Base-by-base conservation (phyloP, 2,888 invertebrate genomes). In the Falcaria lacertinaria region DNA sequence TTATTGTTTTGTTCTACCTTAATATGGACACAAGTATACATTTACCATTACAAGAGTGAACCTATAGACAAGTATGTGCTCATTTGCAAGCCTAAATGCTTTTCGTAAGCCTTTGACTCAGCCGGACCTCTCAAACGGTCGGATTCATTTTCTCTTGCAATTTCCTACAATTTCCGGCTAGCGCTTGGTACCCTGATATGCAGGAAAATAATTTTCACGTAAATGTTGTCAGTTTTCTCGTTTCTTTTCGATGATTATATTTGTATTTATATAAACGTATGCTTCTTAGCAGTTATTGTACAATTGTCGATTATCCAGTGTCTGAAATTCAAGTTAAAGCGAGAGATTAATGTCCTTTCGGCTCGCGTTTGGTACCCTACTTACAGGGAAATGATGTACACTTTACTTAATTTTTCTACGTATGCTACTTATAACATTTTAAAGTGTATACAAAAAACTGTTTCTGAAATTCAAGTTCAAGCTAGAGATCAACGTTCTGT, bases 121-220 rank as follows among this genome's bases (percentile, higher is more conserved):
- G 67, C 69, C 71, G 76, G 76, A 78, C 76, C 81, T 83, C 76
- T 79, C 76, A 74, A 78, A 75, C 74, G 76, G 79, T 75, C 70
- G 76, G 80, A 85, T 84, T 86, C 86, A 87, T 88, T 88, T 88
- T 86, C 87, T 87, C 82, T 78, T 80, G 86, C 85, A 89, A 89
- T 89, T 88, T 89, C 89, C 89, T 88, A 86, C 85, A 88, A 89
- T 88, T 87, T 89, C 89, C 89, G 89, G 88, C 50, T 75, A 78
- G 58, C 82, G 75, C 80, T 81, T 78, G 71, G 78, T 78, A 74
- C 69, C 73, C 77, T 76, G 78, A 76, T 80, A 76, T 73, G 70
- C 69, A 74, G 71, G 72, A 78, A 82, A 84, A 80, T 85, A 70
- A 80, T 84, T 85, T 83, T 78, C 72, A 73, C 65, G 61, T 65